Evolutionary conservation across 2,797 vertebrate species (phyloP), one percentile per base, ranked within the genome.

Genomic region (Trematocara caparti): DNA sequence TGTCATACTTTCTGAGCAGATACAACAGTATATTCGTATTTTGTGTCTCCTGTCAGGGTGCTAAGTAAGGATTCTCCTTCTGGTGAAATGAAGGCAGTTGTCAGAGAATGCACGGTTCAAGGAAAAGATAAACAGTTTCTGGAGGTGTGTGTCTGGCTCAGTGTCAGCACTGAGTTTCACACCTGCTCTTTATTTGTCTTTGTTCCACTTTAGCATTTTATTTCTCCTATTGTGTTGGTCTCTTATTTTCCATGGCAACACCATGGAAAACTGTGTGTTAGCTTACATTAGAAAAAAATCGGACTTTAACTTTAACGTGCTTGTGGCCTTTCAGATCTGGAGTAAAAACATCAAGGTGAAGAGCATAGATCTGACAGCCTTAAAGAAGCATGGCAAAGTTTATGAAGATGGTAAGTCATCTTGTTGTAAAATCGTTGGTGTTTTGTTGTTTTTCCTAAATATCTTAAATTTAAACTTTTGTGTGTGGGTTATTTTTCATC

Each of bases 91-190:
- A 99, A 98, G 89, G 98, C 98, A 0, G 97, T 99, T 36, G 91
- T 99, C 57, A 96, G 98, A 84, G 97, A 98, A 76, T 95, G 94
- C 24, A 84, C 86, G 6, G 53, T 95, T 88, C 95, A 97, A 90
- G 98, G 96, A 55, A 97, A 98, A 75, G 98, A 98, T 19, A 97
- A 97, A 83, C 98, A 99, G 92, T 99, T 98, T 87, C 90, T 99
- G 71, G 98, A 99, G 97, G 99, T 99, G 83, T 92, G 95, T 69
- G 7, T 80, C 21, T 62, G 6, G 19, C 17, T 53, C 11, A 53
- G 3, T 32, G 1, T 80, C 30, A 64, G 24, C 24, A 69, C 6
- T 21, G 13, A 36, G 21, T 75, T 51, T 43, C 12, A 64, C 6
- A 4, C 10, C 43, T 17, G 45, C 4, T 32, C 21, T 79, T 19